These are phyloP conservation scores for Strix aluco DNA, from an alignment of 2,113 vertebrate genomes.

Conservation along the genomic window DNA sequence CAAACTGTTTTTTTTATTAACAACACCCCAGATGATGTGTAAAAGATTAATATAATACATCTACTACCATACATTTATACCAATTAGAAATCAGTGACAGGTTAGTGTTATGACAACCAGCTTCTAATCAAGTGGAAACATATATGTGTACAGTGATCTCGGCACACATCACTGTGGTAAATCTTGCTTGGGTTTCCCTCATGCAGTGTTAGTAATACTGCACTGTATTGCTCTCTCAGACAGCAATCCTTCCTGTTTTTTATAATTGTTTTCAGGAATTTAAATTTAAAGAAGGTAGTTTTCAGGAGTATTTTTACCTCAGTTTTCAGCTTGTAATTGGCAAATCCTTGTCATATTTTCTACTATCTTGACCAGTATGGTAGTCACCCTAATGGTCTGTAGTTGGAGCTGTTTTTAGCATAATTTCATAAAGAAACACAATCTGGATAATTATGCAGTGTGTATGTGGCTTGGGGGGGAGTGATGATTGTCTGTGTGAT, in stretches of 20 bases:
- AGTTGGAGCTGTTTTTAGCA: not conserved
- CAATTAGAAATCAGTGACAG: not conserved
- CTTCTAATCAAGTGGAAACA: not conserved
- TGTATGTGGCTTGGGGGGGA: not conserved
- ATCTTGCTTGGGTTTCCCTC: not conserved
- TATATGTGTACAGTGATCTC: not conserved
- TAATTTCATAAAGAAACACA: not conserved
- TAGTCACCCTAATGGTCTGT: not conserved
- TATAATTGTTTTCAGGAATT: not conserved
- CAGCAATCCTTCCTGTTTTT: not conserved
- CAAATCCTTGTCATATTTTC: not conserved
- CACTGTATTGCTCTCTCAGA: not conserved
- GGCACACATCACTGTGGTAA: not conserved
- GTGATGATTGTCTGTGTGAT: not conserved
- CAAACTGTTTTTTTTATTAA: not conserved
- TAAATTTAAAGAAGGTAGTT: not conserved
- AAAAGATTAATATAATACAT: not conserved
- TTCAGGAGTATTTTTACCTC: not conserved
- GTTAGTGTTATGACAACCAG: not conserved
- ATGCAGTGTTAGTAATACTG: not conserved
- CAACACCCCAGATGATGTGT: not conserved
- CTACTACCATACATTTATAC: not conserved
- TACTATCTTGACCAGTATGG: not conserved
- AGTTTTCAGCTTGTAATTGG: not conserved
- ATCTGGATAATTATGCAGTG: not conserved